phyloP scores from a whole-genome alignment of 2,113 vertebrate species.

The Indicator maculatus region DNA sequence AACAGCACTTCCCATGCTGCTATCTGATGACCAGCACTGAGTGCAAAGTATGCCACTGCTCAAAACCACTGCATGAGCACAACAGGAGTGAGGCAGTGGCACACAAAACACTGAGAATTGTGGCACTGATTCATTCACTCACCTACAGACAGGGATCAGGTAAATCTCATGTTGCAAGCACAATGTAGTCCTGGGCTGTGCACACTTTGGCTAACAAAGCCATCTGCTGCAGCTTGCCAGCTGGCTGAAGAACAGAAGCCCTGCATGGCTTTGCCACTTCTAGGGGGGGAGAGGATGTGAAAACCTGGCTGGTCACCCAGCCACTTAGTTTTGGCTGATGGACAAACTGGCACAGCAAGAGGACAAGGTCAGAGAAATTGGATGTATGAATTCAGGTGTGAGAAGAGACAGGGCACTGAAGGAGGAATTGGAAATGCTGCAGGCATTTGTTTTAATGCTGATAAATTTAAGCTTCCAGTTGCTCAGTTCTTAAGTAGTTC shows the following conservation, averaged over 20 bases:
- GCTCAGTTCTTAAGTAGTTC: neutral
- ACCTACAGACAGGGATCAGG: neutral
- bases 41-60: neutral
- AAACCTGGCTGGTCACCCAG: neutral
- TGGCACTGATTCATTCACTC: neutral
- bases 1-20: neutral
- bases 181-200: neutral
- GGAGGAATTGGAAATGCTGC: neutral
- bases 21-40: neutral
- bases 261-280: neutral
- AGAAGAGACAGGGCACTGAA: neutral
- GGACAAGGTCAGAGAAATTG: neutral
- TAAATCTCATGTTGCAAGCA: neutral
- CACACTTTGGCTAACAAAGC: neutral
- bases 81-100: neutral
- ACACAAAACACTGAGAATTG: neutral
- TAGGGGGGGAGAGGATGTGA: fast-evolving
- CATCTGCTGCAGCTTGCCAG: neutral
- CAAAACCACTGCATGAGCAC: neutral
- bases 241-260: neutral
- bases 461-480: neutral
- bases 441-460: neutral
- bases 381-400: neutral
- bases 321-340: neutral
- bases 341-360: neutral